Evolutionary conservation across 2,113 vertebrate genomes (phyloP), one percentile per base, ranked within the genome.

Genomic region (Percina caprodes): DNA sequence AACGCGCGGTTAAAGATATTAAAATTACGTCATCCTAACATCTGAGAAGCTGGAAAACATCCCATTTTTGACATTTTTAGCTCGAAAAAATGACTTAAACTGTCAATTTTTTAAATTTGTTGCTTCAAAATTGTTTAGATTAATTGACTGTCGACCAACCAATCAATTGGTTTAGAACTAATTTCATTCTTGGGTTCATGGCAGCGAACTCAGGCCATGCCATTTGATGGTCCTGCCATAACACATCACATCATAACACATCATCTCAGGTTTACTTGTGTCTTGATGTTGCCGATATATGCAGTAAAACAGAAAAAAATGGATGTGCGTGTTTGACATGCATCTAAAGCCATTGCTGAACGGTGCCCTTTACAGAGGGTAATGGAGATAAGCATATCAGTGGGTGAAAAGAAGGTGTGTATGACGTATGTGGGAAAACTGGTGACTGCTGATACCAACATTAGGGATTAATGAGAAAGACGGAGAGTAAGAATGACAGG

Each of bases 391-490:
- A 74, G 74, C 42, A 74, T 24, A 69, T 61, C 56, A 33, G 42
- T 14, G 35, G 62, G n/a, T 54, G 52, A 1, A 14, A 46, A 46
- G 26, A 23, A 39, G 23, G 30, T 45, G 5, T 65, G n/a, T 26
- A 8, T 19, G 48, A 42, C 18, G 35, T 15, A 7, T 46, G 59
- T 6, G 9, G 72, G 68, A 49, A 71, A 72, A 70, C 62, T 60
- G 73, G n/a, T 69, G 62, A 68, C 73, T 82, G 81, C 76, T 8
- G 73, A 82, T 82, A 84, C 33, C 42, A 80, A 10, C 78, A 84
- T 89, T 77, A 86, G 52, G 81, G 67, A 83, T 84, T 87, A 78
- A 90, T 87, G 86, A 83, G 70, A 49, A 23, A 45, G 30, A 67
- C n/a, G 6, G 21, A 55, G 52, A 59, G 59, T 61, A 5, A 11